These are phyloP conservation scores for Panzeria rudis DNA, from an alignment of 2,888 invertebrate species.

Conservation along the genomic window DNA sequence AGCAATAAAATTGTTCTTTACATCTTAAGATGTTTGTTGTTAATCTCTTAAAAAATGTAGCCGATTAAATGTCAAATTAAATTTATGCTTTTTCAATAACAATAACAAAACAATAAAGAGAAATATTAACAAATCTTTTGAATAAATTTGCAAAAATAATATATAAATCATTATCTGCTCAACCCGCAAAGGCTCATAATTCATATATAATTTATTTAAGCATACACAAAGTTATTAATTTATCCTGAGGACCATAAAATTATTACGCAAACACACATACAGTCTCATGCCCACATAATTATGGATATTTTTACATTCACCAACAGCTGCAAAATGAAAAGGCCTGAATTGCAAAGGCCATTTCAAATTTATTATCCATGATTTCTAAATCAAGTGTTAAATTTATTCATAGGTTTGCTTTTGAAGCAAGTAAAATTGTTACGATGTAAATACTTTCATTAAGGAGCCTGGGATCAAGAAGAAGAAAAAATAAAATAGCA, in stretches of 20 bases:
- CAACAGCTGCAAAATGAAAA: not conserved
- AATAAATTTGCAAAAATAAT: conserved; percentile 58
- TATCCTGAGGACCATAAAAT: conserved; percentile 57
- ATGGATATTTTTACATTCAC: not conserved
- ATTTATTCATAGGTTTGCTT: too few relatives aligned
- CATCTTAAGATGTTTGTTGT: conserved; percentile 2
- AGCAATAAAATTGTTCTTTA: not conserved
- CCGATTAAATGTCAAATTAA: conserved; percentile 54
- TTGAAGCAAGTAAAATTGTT: too few relatives aligned
- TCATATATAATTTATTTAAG: conserved; percentile 62
- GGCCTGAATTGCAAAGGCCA: not conserved
- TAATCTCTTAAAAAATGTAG: not conserved
- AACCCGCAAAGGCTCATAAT: conserved; percentile 60
- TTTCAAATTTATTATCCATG: not conserved
- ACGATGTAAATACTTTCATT: too few relatives aligned
- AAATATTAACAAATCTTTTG: conserved; percentile 51
- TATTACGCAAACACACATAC: conserved; percentile 14
- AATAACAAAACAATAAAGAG: not conserved
- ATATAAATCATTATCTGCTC: conserved; percentile 59
- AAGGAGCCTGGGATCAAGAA: too few relatives aligned
- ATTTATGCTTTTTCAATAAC: conserved; percentile 44
- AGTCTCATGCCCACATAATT: not conserved
- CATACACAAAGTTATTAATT: conserved; percentile 60
- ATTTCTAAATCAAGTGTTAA: too few relatives aligned
- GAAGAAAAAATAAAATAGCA: too few relatives aligned